These are phyloP conservation scores for Chesias legatella DNA, from an alignment of 2,888 invertebrate genomes.

Conservation along the genomic window DNA sequence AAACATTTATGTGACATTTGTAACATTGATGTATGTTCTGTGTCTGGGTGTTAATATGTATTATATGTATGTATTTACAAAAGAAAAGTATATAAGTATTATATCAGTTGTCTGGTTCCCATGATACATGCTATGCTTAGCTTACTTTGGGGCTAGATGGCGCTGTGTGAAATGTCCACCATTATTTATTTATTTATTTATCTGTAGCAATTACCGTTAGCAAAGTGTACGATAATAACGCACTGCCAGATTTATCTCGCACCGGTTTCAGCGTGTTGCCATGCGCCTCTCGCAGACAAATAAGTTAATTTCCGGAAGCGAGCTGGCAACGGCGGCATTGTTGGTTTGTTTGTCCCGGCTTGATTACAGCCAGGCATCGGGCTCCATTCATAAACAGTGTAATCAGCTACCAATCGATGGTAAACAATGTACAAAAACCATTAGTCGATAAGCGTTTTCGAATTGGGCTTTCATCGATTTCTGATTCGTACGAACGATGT, in stretches of 20 bases:
- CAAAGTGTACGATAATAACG: background rate
- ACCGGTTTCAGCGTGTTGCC: slow-evolving; percentile 22
- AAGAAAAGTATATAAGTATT: no score
- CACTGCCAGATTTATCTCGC: slow-evolving; percentile 17
- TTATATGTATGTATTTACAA: no score
- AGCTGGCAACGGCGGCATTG: slow-evolving; percentile 27
- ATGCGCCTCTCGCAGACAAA: slow-evolving; percentile 25
- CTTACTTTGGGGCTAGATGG: no score
- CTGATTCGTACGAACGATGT: slow-evolving; percentile 9
- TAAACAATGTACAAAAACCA: slow-evolving; percentile 44
- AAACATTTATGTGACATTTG: no score
- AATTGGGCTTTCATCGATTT: slow-evolving; percentile 35
- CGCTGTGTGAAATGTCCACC: no score
- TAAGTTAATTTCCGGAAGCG: slow-evolving; percentile 32
- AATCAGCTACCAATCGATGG: slow-evolving; percentile 36
- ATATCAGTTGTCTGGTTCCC: no score
- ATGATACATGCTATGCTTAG: no score
- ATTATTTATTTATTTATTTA: no score
- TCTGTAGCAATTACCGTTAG: no score
- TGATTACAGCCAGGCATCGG: slow-evolving; percentile 25
- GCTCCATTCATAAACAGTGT: slow-evolving; percentile 33
- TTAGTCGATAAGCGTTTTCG: slow-evolving; percentile 34
- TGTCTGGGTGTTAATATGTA: no score
- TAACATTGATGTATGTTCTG: no score
- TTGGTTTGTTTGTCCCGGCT: slow-evolving; percentile 28